Evolutionary conservation across 1,140 invertebrate genomes (phyloP).

Genomic region (Whitmania pigra): DNA sequence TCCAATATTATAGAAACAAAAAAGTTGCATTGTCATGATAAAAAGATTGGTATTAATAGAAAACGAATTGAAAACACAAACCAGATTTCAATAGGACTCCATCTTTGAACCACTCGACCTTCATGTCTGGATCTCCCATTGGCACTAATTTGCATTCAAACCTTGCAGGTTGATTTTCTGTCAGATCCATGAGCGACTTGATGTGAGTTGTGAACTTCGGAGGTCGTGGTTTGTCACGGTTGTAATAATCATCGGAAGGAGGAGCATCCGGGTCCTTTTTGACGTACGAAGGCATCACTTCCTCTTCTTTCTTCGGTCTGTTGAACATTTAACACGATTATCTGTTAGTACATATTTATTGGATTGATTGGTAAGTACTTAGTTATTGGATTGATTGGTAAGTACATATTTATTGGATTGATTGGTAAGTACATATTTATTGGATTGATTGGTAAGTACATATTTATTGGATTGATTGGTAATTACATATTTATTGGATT

Average conservation of each 20-base stretch:
- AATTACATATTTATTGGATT: too few species aligned
- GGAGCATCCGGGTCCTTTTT: too few species aligned
- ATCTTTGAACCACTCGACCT: conserved; percentile 96
- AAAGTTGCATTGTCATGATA: neutral
- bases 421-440: too few species aligned
- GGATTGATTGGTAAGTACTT: too few species aligned
- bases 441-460: too few species aligned
- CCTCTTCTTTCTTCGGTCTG: too few species aligned
- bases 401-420: too few species aligned
- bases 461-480: too few species aligned
- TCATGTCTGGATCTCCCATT: conserved; percentile 90
- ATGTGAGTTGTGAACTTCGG: conserved; percentile 85
- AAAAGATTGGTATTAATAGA: neutral
- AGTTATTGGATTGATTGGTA: too few species aligned
- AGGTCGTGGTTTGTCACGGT: conserved; percentile 42
- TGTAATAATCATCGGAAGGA: conserved; percentile 33
- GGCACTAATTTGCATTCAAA: conserved; percentile 92
- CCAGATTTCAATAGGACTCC: conserved; percentile 82
- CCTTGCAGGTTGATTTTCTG: conserved; percentile 81
- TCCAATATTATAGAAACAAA: neutral
- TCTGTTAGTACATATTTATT: too few species aligned
- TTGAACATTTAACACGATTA: too few species aligned
- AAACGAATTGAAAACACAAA: conserved; percentile 26
- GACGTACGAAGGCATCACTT: too few species aligned
- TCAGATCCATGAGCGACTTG: conserved; percentile 51